Conservation (phyloP, 2,888 invertebrate genomes). For the Mycalesis mineus region DNA sequence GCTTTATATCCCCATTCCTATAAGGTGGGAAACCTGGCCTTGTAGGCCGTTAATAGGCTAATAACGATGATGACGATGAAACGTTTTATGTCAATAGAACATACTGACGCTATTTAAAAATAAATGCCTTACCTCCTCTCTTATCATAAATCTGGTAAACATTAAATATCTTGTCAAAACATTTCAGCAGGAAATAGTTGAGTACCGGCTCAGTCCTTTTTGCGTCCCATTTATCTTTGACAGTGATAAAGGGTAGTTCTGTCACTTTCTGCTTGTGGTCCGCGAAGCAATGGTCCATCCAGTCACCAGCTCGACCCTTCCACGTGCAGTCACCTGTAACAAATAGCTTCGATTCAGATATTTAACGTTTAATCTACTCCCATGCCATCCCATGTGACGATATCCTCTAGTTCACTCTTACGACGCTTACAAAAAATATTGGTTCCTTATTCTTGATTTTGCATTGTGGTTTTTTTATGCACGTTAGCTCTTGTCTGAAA, state of each 20-base stretch:
- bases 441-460: too few relatives aligned
- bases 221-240: constrained; percentile 69
- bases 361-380: background rate
- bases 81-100: background rate
- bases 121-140: constrained; percentile 50
- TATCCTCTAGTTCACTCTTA: too few relatives aligned
- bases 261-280: constrained; percentile 73
- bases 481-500: too few relatives aligned
- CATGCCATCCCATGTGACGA: too few relatives aligned
- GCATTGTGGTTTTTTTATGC: too few relatives aligned
- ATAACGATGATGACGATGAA: too few relatives aligned
- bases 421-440: too few relatives aligned
- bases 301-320: constrained; percentile 79
- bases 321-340: constrained; percentile 73
- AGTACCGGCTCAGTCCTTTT: constrained; percentile 68
- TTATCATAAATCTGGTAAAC: constrained; percentile 75
- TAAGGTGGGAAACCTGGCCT: too few relatives aligned
- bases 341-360: background rate
- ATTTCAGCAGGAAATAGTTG: constrained; percentile 67
- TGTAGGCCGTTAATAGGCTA: too few relatives aligned
- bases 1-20: too few relatives aligned
- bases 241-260: constrained; percentile 70
- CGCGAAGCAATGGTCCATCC: constrained; percentile 79
- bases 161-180: constrained; percentile 70
- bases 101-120: background rate